Base-by-base conservation (phyloP, 1,140 invertebrate species). In the Trypoxylus dichotomus region DNA sequence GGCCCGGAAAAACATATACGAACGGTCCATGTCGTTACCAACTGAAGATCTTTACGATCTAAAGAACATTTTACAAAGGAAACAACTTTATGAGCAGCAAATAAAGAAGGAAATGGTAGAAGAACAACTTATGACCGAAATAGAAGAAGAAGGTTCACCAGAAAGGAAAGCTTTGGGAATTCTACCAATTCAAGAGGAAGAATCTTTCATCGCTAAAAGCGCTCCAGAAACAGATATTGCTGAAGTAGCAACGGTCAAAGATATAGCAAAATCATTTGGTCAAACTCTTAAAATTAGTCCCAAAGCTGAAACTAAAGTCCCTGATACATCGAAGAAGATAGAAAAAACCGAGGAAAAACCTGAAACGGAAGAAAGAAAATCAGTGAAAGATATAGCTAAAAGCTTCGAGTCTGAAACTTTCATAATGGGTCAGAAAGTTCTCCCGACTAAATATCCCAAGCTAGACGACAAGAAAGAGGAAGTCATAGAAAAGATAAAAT, bases 41-140 rank as follows among this genome's bases (percentile, higher is more conserved):
- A 85, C 85, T 21, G 84, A 86, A 81, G 86, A 88, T 79, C 74
- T 87, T 19, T 84, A 85, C 71, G 83, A 84, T 78, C 83, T 87
- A 19, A 79, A 82, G 71, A 84, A 81, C 58, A 84, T 85, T 76
- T 84, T 83, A 79, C 80, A 83, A 68, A 85, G 86, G 77, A 89
- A 87, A 79, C 84, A 86, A 77, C 86, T 85, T 76, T 88, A 87
- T 80, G 88, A 89, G 82, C 84, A 86, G 79, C 87, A 88, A 83
- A 87, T 88, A 7, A 87, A 86, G 78, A 87, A 88, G 80, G 87
- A 88, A 81, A 85, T 88, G 83, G 86, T 88, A 10, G 86, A 87
- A 76, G 86, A 88, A 78, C 86, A 89, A 76, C 81, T 89, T 19
- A 85, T 85, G 78, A 84, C 83, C 21, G 87, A 88, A 80, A 78